Conservation (phyloP, 1,140 invertebrate species). For the Chrysoperla carnea region DNA sequence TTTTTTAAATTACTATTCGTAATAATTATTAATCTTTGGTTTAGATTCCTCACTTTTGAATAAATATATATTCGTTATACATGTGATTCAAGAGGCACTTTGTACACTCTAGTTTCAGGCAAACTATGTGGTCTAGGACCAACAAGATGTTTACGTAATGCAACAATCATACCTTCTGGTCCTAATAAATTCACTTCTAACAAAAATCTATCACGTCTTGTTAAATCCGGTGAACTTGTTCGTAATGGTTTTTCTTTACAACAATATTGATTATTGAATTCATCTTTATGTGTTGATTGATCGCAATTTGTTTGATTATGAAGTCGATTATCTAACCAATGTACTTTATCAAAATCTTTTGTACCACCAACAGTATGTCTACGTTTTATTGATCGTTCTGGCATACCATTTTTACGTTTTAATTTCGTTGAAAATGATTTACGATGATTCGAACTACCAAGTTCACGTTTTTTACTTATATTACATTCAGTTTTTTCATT, state of each 20-base stretch:
- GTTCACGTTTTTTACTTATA: slow-evolving; percentile 49
- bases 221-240: slow-evolving; percentile 41
- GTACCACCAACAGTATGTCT: slow-evolving; percentile 84
- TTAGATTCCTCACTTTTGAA: no score
- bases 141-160: slow-evolving; percentile 23
- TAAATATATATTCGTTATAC: slow-evolving; percentile 20
- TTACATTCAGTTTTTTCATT: slow-evolving; percentile 69
- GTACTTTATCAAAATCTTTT: slow-evolving; percentile 60
- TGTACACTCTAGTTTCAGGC: slow-evolving; percentile 32
- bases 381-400: slow-evolving; percentile 60
- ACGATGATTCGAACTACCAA: slow-evolving; percentile 23
- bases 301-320: slow-evolving; percentile 18
- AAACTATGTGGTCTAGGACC: slow-evolving; percentile 33
- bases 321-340: slow-evolving; percentile 34
- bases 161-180: slow-evolving; percentile 32
- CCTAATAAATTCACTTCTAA: slow-evolving; percentile 31
- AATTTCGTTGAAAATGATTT: slow-evolving; percentile 36
- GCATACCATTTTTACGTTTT: slow-evolving; percentile 56
- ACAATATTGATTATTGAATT: slow-evolving; percentile 28
- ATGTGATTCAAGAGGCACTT: slow-evolving; percentile 37
- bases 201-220: slow-evolving; percentile 26
- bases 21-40: no score
- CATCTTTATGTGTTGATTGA: slow-evolving; percentile 11
- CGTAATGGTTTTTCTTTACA: slow-evolving; percentile 28
- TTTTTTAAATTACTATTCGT: no score